Evolutionary conservation across 2,113 vertebrate genomes (phyloP), one percentile per base, ranked within the genome.

Genomic region (Macquaria ambigua): DNA sequence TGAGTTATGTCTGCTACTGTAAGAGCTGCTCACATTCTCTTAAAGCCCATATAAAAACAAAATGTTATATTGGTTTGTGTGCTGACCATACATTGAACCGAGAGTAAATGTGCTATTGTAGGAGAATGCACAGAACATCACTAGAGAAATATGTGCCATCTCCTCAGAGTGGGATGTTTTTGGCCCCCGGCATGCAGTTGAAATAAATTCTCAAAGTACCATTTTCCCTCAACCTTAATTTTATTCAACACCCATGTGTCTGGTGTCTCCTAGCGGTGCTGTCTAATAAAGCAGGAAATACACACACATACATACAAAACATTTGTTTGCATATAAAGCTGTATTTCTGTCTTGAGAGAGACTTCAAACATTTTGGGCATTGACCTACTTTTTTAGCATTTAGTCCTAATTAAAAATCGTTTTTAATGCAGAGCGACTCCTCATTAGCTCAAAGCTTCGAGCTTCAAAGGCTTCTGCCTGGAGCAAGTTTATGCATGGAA

Each of bases 381-480:
- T 81, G 90, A 85, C 75, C 87, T 81, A 87, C 76, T 88, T 90
- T 46, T 76, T 72, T 14, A 63, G 46, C 69, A 61, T 86, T 86
- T 85, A 84, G 68, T 80, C 53, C 70, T 90, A 75, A 89, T 86
- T 91, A 84, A 72, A 67, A 56, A 28, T 66, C 18, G 5, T 72
- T 43, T 78, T 81, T 70, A 74, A 83, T 74, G 69, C 81, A 84
- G 67, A 84, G 76, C 52, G 50, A 66, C 79, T 87, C 77, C 67
- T 85, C 80, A 81, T 89, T 90, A 88, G 82, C 71, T 76, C 78
- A 53, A 20, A 77, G 77, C 85, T 64, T 34, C 5, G 0, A 72
- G 85, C 90, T 88, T 90, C 88, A 91, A 89, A 91, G 82, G 61
- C 61, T 10, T 62, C 43, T 5, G 80, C 82, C 80, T 12, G 48